phyloP scores from a whole-genome alignment of 1,140 invertebrate genomes.

The Panagrolaimus sp. region DNA sequence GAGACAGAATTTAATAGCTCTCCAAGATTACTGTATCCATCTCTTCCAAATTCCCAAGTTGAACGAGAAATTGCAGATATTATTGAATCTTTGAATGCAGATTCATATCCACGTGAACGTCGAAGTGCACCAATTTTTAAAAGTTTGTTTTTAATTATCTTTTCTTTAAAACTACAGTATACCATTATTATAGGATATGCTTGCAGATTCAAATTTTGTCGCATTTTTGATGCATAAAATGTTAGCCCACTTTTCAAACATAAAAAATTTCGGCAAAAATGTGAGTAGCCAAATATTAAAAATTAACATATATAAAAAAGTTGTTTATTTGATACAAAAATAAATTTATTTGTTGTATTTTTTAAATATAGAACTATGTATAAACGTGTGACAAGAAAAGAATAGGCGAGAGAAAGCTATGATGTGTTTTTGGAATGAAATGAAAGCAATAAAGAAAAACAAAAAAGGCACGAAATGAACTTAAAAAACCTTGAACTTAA shows the following conservation, averaged over 20 bases:
- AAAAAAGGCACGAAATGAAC: no score
- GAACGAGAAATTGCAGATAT: not conserved
- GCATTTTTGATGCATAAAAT: constrained; percentile 35
- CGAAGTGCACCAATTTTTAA: not conserved
- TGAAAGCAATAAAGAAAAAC: no score
- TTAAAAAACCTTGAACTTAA: no score
- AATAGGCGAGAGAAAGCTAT: not conserved
- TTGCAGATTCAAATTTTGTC: constrained; percentile 45
- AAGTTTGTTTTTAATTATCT: not conserved
- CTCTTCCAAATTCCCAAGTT: not conserved
- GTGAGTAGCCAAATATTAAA: not conserved
- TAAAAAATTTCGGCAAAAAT: not conserved
- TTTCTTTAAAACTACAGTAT: not conserved
- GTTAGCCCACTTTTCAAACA: no score
- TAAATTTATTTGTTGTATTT: not conserved
- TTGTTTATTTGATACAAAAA: not conserved
- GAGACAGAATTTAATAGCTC: not conserved
- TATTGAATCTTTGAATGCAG: not conserved
- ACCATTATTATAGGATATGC: constrained; percentile 40
- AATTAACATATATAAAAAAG: not conserved
- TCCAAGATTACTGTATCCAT: not conserved
- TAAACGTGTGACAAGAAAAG: not conserved
- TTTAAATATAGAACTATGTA: no score
- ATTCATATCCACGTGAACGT: not conserved
- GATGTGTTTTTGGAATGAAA: not conserved